Conservation (phyloP, 2,797 vertebrate species). For the Muraenolepis orangiensis region DNA sequence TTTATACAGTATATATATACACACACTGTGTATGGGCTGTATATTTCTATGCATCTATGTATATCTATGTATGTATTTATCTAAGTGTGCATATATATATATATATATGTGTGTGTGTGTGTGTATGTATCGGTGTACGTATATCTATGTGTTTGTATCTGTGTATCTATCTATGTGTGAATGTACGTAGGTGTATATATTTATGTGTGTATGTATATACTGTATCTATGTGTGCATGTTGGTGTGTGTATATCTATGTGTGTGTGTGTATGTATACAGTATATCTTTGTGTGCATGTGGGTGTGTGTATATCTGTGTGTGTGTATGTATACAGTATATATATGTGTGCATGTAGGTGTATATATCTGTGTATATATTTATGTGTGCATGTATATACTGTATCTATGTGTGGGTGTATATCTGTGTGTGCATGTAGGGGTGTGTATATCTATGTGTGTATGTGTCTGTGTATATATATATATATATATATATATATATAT, state of each 20-base stretch:
- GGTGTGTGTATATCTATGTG: constrained; percentile 5
- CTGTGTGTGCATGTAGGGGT: constrained; percentile 39
- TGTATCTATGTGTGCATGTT: too few relatives aligned
- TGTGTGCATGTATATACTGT: constrained; percentile 1
- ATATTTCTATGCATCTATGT: too few relatives aligned
- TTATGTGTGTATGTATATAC: too few relatives aligned
- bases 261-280: constrained; percentile 8
- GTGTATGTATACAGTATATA: too few relatives aligned
- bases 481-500: not conserved
- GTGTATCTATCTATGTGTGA: too few relatives aligned
- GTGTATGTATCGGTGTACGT: not conserved
- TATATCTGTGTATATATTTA: constrained; percentile 3
- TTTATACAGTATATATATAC: too few relatives aligned
- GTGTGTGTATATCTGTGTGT: constrained; percentile 2
- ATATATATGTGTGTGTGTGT: constrained; percentile 11
- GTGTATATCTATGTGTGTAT: constrained; percentile 68
- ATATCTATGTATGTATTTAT: too few relatives aligned
- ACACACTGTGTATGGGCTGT: too few relatives aligned
- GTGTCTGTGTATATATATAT: too few relatives aligned
- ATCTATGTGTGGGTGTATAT: not conserved
- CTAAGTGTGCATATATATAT: too few relatives aligned
- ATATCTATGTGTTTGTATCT: constrained; percentile 12
- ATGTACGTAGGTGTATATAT: too few relatives aligned
- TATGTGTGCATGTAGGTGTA: constrained; percentile 65
- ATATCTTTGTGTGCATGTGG: constrained; percentile 9